Base-by-base conservation (phyloP, 2,797 vertebrate genomes). In the Falco berigora region DNA sequence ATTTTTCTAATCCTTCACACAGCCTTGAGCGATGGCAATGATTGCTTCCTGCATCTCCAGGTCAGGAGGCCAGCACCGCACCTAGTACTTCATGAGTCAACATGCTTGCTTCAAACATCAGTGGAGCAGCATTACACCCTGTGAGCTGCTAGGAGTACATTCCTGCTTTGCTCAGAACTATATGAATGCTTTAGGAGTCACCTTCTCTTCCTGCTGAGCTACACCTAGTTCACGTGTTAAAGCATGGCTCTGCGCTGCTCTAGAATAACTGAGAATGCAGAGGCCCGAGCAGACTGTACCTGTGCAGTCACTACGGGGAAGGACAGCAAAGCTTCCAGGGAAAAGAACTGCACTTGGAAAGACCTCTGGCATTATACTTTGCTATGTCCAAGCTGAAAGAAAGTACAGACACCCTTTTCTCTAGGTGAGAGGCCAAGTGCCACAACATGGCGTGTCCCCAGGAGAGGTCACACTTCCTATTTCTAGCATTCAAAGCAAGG, bases 191-290 rank as follows among this genome's bases (percentile, higher is more conserved):
- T 83, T 77, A 77, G 61, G 12, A 91, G 42, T 71, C 81, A 76
- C 21, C 46, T 71, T n/a, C 14, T 67, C 58, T 69, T 66, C 49
- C 49, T 58, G 81, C 44, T 64, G 42, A 61, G 55, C 42, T 64
- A 19, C 34, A 55, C 27, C 42, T 44, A 24, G 30, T 12, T 91
- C 52, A 69, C 30, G 30, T 0, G 0, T 61, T 77, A 52, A 74
- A 71, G 27, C 6, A 11, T 0, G 0, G 46, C 36, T 71, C 64
- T n/a, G 46, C 3, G 2, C 34, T 38, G 47, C 4, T 76, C 0
- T 0, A 89, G n/a, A 86, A 63, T 34, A 94, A 69, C 63, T 52
- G 34, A 71, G 80, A 78, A 83, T 28, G 73, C 36, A 86, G 69
- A 78, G 72, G 62, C 11, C 58, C 18, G 80, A 44, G 30, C 16